phyloP scores from a whole-genome alignment of 2,797 vertebrate species.

The Passerculus sandwichensis region DNA sequence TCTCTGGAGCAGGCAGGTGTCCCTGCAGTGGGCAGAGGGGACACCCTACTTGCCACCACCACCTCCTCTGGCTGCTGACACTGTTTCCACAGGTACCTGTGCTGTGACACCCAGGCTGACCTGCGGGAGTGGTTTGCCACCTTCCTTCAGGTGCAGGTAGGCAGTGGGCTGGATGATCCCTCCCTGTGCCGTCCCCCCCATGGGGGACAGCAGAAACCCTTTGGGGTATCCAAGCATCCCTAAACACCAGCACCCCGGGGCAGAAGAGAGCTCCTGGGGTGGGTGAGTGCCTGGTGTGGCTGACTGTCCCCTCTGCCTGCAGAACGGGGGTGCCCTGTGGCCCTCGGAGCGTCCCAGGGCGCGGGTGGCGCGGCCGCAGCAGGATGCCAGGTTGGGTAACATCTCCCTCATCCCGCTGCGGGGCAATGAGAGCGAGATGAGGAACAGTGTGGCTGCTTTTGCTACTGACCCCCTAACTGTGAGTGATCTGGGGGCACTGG shows the following conservation, averaged over 20 bases:
- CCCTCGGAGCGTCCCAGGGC: constrained; percentile 80
- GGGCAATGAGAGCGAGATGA: constrained; percentile 94
- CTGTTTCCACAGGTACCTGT: constrained; percentile 86
- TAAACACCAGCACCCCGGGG: not conserved
- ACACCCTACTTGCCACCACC: not conserved
- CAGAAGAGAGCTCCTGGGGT: not conserved
- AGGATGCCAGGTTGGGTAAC: constrained; percentile 86
- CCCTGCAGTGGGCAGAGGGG: not conserved
- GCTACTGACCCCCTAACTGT: constrained; percentile 87
- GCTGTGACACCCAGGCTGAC: constrained; percentile 89
- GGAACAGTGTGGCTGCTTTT: constrained; percentile 93
- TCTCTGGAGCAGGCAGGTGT: not conserved
- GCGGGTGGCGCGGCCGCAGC: constrained; percentile 71
- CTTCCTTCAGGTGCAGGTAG: constrained; percentile 90
- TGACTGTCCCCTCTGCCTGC: not conserved
- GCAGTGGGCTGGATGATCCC: not conserved
- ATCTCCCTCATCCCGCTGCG: constrained; percentile 92
- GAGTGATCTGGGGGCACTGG: constrained; percentile 70
- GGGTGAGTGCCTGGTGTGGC: fast-evolving
- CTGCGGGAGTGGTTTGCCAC: constrained; percentile 93
- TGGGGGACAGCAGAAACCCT: not conserved
- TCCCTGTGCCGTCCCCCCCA: not conserved
- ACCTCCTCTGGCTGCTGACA: not conserved
- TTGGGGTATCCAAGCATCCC: not conserved
- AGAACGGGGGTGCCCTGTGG: constrained; percentile 59